phyloP scores from a whole-genome alignment of 2,113 vertebrate species.

The Nesogale talazaci region DNA sequence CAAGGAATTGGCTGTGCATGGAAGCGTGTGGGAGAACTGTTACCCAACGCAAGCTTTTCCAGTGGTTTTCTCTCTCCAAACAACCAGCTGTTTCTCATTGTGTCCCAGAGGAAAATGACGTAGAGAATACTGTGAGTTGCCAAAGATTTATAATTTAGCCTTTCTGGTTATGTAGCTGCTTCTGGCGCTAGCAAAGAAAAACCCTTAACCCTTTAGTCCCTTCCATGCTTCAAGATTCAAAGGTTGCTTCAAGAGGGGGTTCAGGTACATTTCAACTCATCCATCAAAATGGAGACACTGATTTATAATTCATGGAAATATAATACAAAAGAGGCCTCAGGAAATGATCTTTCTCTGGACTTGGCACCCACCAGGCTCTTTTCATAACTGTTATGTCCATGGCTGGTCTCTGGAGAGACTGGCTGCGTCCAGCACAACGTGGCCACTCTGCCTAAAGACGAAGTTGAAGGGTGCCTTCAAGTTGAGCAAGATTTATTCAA shows the following conservation, averaged over 20 bases:
- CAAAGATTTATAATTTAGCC: constrained; percentile 65
- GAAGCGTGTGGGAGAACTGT: neutral
- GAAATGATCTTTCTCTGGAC: neutral
- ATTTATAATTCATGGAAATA: neutral
- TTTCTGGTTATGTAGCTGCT: constrained; percentile 54
- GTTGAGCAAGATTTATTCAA: constrained; percentile 22
- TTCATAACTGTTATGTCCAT: neutral
- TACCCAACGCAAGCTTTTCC: constrained; percentile 6
- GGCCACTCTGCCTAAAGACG: constrained; percentile 2
- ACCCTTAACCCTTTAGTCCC: constrained; percentile 52
- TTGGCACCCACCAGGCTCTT: neutral
- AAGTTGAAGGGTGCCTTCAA: constrained; percentile 26
- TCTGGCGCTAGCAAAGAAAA: constrained; percentile 3
- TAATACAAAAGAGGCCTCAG: neutral
- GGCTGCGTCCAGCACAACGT: neutral
- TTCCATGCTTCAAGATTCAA: neutral
- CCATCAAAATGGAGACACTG: neutral
- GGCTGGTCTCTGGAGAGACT: constrained; percentile 1
- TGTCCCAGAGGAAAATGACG: constrained; percentile 74
- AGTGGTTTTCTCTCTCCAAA: constrained; percentile 44
- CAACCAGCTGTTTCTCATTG: constrained; percentile 75
- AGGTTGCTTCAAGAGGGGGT: neutral
- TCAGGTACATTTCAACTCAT: neutral
- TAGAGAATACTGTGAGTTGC: constrained; percentile 56
- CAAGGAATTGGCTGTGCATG: neutral